These are phyloP conservation scores for Brachypterus glaber DNA, from an alignment of 2,888 invertebrate species.

Conservation along the genomic window DNA sequence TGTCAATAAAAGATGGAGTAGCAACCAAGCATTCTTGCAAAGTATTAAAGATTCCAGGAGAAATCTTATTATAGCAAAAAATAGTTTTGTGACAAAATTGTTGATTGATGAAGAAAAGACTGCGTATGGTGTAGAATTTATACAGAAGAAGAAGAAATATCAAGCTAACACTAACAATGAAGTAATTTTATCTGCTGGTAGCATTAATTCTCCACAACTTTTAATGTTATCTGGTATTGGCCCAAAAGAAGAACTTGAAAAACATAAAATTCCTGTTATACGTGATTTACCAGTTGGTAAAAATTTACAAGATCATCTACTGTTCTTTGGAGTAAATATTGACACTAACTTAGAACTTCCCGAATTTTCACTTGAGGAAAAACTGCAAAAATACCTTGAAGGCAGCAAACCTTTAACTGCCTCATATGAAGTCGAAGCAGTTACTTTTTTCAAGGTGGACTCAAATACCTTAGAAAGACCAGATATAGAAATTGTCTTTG, in stretches of 20 bases:
- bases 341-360: background rate
- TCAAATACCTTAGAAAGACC: background rate
- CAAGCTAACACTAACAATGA: constrained; percentile 48
- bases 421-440: constrained; percentile 11
- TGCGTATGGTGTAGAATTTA: constrained; percentile 50
- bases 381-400: background rate
- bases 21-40: constrained; percentile 69
- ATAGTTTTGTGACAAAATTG: constrained; percentile 49
- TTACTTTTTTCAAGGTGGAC: constrained; percentile 14
- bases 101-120: constrained; percentile 39
- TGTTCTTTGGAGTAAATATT: constrained; percentile 1
- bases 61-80: constrained; percentile 50
- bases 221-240: constrained; percentile 81
- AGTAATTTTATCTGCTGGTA: constrained; percentile 77
- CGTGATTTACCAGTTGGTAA: constrained; percentile 65
- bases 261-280: constrained; percentile 58
- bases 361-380: background rate
- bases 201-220: constrained; percentile 64
- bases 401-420: constrained; percentile 9
- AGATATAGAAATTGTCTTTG: background rate
- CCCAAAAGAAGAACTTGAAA: constrained; percentile 54
- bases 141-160: constrained; percentile 40
- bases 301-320: constrained; percentile 74
- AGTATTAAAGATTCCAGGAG: constrained; percentile 51
- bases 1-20: constrained; percentile 67